These are phyloP conservation scores for Darevskia mixta DNA, from an alignment of 2,797 vertebrate genomes.

Conservation along the genomic window DNA sequence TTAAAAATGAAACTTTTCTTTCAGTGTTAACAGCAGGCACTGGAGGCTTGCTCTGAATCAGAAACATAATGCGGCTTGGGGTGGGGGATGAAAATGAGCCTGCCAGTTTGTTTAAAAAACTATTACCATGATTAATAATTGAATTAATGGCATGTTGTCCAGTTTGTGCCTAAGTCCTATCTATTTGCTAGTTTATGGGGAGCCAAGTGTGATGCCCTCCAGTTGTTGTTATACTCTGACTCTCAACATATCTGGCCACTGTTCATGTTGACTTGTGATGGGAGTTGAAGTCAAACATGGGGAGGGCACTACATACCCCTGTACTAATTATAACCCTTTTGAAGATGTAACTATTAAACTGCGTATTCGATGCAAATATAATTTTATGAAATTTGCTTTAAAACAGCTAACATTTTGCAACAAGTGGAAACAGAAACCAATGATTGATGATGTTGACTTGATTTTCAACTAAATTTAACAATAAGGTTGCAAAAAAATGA, in stretches of 20 bases:
- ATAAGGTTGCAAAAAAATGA: background rate
- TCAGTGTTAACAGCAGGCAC: background rate
- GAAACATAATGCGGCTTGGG: background rate
- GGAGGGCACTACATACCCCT: too few species aligned
- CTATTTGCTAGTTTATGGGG: background rate
- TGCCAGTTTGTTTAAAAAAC: background rate
- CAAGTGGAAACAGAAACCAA: background rate
- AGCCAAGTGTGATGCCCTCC: too few species aligned
- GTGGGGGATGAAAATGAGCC: background rate
- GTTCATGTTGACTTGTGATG: too few species aligned
- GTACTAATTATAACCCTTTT: too few species aligned
- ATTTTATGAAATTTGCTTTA: background rate
- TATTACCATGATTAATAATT: background rate
- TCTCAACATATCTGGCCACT: too few species aligned
- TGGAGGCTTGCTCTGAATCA: background rate
- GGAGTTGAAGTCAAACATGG: too few species aligned
- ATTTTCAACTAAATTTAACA: background rate
- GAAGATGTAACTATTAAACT: background rate
- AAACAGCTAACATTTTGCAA: background rate
- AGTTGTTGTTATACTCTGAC: too few species aligned
- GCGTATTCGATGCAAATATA: background rate
- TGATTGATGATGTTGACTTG: background rate
- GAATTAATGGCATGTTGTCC: background rate
- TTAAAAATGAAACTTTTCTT: background rate
- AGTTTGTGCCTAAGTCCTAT: background rate